These are phyloP conservation scores for Micromussa lordhowensis DNA, from an alignment of 92 coral and sea anemone genomes.

Conservation along the genomic window DNA sequence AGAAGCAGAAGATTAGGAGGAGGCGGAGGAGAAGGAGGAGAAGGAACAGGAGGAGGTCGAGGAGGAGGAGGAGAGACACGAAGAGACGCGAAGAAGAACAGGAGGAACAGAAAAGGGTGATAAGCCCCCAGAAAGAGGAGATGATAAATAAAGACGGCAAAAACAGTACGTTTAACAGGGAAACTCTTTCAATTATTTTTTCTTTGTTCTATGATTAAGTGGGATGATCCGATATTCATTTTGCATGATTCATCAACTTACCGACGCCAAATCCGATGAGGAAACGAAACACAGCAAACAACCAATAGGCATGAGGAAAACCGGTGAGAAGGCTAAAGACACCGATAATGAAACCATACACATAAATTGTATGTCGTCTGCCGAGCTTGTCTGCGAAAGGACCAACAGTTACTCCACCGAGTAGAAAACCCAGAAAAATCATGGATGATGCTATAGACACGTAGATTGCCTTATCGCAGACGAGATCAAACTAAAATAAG, in stretches of 20 bases:
- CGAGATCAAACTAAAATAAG: constrained; percentile 67
- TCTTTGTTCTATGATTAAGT: not conserved
- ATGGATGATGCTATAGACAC: constrained; percentile 56
- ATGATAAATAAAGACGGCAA: no score
- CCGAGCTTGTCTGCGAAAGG: constrained; percentile 66
- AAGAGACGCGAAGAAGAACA: no score
- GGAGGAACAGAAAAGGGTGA: not conserved
- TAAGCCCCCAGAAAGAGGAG: not conserved
- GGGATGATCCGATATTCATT: not conserved
- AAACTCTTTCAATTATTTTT: no score
- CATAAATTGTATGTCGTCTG: constrained; percentile 38
- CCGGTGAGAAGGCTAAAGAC: constrained; percentile 48
- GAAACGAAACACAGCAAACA: constrained; percentile 59
- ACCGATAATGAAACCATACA: constrained; percentile 31
- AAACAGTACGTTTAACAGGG: no score
- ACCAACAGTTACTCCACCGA: constrained; percentile 49
- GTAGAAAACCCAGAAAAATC: constrained; percentile 43
- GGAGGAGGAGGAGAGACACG: no score
- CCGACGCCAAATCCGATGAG: constrained; percentile 61
- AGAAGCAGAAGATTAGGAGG: not conserved
- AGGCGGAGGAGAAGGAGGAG: not conserved
- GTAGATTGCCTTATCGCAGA: constrained; percentile 68
- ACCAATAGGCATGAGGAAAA: constrained; percentile 58
- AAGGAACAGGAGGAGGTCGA: not conserved
- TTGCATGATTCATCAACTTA: constrained; percentile 5